Evolutionary conservation across 2,888 invertebrate species (phyloP), one percentile per base, ranked within the genome.

Genomic region (Carterocephalus palaemon): DNA sequence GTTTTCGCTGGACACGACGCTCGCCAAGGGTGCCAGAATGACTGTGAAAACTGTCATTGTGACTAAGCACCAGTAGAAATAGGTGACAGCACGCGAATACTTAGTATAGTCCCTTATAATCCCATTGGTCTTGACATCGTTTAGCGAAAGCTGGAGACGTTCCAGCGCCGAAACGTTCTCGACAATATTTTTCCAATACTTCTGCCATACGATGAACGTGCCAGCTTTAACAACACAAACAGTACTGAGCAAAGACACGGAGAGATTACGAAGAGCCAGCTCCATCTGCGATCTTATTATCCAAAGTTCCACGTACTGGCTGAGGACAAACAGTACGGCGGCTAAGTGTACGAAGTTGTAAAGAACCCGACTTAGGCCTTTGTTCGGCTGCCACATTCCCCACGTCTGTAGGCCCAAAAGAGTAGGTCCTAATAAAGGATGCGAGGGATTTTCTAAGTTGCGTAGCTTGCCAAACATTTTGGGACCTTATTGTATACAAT

Each of bases 241-340:
- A 0, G 74, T 64, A 40, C 79, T 82, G 0, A 82, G 58, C 76
- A 83, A 78, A 0, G 76, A 70, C 0, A 75, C 59, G 0, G 84
- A 82, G 0, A 84, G 56, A 43, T 84, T 84, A 10, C 72, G 57
- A 22, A 82, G 41, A 2, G 81, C 82, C 50, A 66, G 29, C 29
- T 75, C 68, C 1, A 77, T 34, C 16, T 81, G 58, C 0, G 60
- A 55, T 47, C 70, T 67, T 8, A 80, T 70, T 0, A 64, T 34
- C 74, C 75, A 82, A 1, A 84, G 67, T 47, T 83, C 82, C 1
- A 78, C 32, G 34, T 75, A 81, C 52, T 82, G 76, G n/a, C 67
- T 70, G 2, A 80, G 1, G 1, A 81, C 72, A 38, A 78, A 78
- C 1, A 77, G 10, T 1, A 65, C 57, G 0, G 69, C 73, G 6